Conservation (phyloP, 2,113 vertebrate genomes). For the Chaenogobius annularis region DNA sequence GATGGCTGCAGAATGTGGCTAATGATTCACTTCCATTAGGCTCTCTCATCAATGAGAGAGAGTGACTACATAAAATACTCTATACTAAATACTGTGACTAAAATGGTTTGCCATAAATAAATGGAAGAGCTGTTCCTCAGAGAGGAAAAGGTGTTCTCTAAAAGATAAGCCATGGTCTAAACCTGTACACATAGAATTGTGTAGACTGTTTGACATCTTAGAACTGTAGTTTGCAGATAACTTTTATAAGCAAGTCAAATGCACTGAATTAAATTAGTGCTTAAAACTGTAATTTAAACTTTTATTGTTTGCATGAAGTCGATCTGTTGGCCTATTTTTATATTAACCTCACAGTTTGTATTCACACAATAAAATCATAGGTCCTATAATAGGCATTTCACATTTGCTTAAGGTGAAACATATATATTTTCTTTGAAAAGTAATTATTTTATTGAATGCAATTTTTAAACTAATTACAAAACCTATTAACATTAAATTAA, state of each 20-base stretch:
- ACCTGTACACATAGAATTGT: not conserved
- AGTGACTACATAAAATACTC: too few species aligned
- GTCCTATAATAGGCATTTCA: not conserved
- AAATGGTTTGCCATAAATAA: too few species aligned
- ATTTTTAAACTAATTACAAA: not conserved
- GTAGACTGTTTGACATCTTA: too few species aligned
- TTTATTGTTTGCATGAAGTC: not conserved
- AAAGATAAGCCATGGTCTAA: not conserved
- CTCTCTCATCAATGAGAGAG: too few species aligned
- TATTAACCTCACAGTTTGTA: not conserved
- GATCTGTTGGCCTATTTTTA: not conserved
- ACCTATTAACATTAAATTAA: not conserved
- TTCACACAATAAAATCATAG: not conserved
- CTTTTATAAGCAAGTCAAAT: not conserved
- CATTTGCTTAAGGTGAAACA: not conserved
- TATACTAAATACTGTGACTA: too few species aligned
- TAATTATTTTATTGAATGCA: not conserved
- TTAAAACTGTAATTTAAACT: not conserved
- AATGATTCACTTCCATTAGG: too few species aligned
- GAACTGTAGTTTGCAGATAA: not conserved
- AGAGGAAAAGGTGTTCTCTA: not conserved
- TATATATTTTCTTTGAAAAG: not conserved
- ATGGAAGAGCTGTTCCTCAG: not conserved
- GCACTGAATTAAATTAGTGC: not conserved
- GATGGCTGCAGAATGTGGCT: too few species aligned